Evolutionary conservation across 2,797 vertebrate species (phyloP).

Genomic region (Centroberyx gerrardi): DNA sequence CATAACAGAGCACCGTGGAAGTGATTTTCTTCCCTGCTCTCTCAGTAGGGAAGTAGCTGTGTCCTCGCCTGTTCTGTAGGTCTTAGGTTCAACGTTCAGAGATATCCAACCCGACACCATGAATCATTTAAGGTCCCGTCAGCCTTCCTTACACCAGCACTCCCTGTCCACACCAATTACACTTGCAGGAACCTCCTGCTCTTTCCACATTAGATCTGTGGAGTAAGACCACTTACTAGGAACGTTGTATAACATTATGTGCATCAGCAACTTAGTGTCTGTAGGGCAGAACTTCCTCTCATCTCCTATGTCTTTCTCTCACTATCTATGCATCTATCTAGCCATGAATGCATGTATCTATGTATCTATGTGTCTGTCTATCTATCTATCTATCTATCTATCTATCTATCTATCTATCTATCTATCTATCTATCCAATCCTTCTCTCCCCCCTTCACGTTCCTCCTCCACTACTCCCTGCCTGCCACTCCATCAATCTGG

Average conservation of each 20-base stretch:
- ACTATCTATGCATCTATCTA: conserved; percentile 48
- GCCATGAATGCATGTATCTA: conserved; percentile 36
- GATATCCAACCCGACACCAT: conserved; percentile 78
- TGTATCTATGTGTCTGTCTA: conserved; percentile 10
- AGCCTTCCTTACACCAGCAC: conserved; percentile 75
- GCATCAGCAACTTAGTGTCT: conserved; percentile 72
- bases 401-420: not conserved
- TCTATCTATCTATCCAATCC: not conserved
- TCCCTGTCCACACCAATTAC: conserved; percentile 76
- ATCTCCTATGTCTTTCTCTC: conserved; percentile 35
- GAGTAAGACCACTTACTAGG: conserved; percentile 70
- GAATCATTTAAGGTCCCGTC: conserved; percentile 81
- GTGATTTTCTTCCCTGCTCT: conserved; percentile 35
- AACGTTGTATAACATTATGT: conserved; percentile 73
- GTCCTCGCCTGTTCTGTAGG: conserved; percentile 67
- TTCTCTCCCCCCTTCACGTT: not conserved
- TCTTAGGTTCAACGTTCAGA: conserved; percentile 77
- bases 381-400: not conserved
- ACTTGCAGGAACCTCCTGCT: conserved; percentile 77
- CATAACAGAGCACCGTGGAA: conserved; percentile 22
- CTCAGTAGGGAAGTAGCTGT: conserved; percentile 36
- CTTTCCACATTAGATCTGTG: conserved; percentile 75
- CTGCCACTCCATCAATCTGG: not conserved
- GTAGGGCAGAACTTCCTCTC: conserved; percentile 57
- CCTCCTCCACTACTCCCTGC: not conserved